Base-by-base conservation (phyloP, 2,888 invertebrate species). In the Poecilobothrus nobilitatus region DNA sequence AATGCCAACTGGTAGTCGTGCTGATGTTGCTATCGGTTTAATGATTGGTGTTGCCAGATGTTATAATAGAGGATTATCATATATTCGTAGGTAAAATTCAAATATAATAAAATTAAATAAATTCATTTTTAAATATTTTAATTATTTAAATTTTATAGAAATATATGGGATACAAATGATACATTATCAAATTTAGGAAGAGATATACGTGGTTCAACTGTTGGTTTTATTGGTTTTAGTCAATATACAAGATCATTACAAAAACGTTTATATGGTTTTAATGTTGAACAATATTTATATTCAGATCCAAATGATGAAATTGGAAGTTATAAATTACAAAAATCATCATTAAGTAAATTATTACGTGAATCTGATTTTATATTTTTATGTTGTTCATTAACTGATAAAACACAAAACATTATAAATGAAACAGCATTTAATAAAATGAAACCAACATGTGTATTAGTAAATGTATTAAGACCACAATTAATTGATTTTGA, bases 221-320 rank as follows among this genome's bases (percentile, higher is more conserved):
- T 94, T 0, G 92, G 92, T 5, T 86, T 91, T 62, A 85, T 90
- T 3, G 92, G 92, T 9, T 80, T 91, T n/a, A 92, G 92, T 0
- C 85, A 27, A 4, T 27, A 4, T 4, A 27, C 27, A 4, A 27
- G 27, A 27, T 2, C 27, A 27, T 27, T 27, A 27, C 3, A 27
- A 27, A 27, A 27, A 27, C 87, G 91, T 71, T 80, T 94, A 7
- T 84, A 84, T 70, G 87, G 89, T 0, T 94, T 94, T 74, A 86
- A 88, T 34, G 86, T 91, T 0, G 82, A 78, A 1, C 83, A 82
- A 73, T 85, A 93, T 73, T 69, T 94, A 6, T 94, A 94, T 77
- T 84, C 85, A 20, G 91, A 91, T 5, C 86, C 88, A 67, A 83
- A 78, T n/a, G 85, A 86, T 68, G 86, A 87, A 81, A 85, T 83